These are phyloP conservation scores for Geodia barretti DNA, from an alignment of 37 sponge, comb jelly and placozoan genomes.

Conservation along the genomic window DNA sequence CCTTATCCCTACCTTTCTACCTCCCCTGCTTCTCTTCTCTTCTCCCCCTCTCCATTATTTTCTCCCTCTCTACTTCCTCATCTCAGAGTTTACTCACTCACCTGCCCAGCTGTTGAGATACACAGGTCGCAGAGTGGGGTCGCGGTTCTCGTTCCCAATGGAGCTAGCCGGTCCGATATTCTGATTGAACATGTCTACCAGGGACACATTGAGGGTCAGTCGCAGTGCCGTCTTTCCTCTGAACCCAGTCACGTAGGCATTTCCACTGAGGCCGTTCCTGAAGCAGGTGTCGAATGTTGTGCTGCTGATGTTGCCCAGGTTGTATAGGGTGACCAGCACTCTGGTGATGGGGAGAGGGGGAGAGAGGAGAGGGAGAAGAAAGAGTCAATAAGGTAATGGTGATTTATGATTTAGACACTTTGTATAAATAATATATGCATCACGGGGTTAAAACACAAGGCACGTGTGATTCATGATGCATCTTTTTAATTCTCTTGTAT, in stretches of 20 bases:
- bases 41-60: too few relatives aligned
- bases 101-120: background rate
- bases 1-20: background rate
- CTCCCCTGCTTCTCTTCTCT: too few relatives aligned
- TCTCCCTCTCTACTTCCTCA: too few relatives aligned
- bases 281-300: background rate
- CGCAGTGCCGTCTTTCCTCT: background rate
- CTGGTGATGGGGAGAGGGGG: background rate
- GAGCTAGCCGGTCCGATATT: background rate
- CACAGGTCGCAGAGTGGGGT: constrained; percentile 21
- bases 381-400: too few relatives aligned
- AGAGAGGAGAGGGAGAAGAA: background rate
- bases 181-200: background rate
- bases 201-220: background rate
- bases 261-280: background rate
- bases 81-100: too few relatives aligned
- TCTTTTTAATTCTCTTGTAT: too few relatives aligned
- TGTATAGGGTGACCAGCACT: constrained; percentile 1
- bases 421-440: too few relatives aligned
- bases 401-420: too few relatives aligned
- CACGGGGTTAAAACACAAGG: too few relatives aligned
- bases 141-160: background rate
- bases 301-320: background rate
- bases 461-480: too few relatives aligned
- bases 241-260: background rate